A percentile compares a stretch with the other conserved stretches of the same genome.
phyloP scores from a whole-genome alignment of 2,113 vertebrate species.

The Entomyzon cyanotis region DNA sequence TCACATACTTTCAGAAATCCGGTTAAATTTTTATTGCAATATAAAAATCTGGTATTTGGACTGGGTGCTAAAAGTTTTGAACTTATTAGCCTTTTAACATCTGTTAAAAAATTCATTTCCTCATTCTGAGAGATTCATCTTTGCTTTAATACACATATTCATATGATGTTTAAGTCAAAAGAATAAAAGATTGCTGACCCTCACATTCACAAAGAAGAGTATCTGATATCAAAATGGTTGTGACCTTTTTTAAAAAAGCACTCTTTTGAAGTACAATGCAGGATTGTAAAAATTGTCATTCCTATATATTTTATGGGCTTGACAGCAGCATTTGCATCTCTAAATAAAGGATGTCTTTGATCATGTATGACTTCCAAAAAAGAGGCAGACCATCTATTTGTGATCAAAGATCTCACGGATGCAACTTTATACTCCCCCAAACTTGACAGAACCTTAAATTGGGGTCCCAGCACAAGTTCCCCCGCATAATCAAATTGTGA shows the following conservation, averaged over 20 bases:
- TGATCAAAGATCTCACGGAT: conserved; percentile 4
- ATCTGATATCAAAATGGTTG: conserved; percentile 44
- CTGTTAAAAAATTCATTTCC: conserved; percentile 60
- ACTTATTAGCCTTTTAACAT: conserved; percentile 50
- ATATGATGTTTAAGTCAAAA: neutral
- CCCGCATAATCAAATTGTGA: neutral
- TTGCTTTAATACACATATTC: neutral
- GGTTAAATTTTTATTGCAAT: conserved; percentile 56
- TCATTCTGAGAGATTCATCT: neutral
- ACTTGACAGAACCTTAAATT: neutral
- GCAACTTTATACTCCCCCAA: neutral
- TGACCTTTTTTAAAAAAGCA: neutral
- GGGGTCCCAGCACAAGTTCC: neutral
- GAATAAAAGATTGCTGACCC: neutral
- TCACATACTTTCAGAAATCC: conserved; percentile 42
- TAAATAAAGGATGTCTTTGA: conserved; percentile 37
- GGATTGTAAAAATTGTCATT: conserved; percentile 33
- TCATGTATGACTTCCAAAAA: neutral
- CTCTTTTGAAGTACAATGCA: conserved; percentile 37
- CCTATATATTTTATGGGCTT: conserved; percentile 22
- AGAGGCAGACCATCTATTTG: neutral
- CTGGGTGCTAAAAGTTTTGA: neutral
- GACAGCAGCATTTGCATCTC: conserved; percentile 32
- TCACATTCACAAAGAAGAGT: neutral
- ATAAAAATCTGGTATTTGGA: conserved; percentile 46